These are phyloP conservation scores for Trichonephila clavipes DNA, from an alignment of 1,140 invertebrate genomes.

Conservation along the genomic window DNA sequence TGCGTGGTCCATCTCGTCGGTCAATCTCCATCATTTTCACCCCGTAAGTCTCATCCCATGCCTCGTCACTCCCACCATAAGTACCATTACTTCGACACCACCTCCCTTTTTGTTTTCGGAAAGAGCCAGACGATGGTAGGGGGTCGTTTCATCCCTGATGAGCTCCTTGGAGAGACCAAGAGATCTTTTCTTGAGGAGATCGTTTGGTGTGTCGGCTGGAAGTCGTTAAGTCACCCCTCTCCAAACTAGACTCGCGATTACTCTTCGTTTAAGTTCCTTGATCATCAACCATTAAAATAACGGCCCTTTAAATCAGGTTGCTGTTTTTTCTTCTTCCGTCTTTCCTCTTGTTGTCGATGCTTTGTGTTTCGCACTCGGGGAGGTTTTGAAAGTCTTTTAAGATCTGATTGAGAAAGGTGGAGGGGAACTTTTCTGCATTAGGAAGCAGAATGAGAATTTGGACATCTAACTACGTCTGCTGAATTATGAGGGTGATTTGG, in stretches of 20 bases:
- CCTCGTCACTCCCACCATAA: slow-evolving; percentile 11
- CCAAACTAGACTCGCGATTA: slow-evolving; percentile 28
- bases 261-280: slow-evolving; percentile 53
- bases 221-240: slow-evolving; percentile 41
- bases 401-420: slow-evolving; percentile 26
- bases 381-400: not conserved
- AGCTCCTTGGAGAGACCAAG: slow-evolving; percentile 28
- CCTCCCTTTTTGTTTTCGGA: slow-evolving; percentile 2
- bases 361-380: slow-evolving; percentile 4
- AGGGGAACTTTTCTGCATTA: slow-evolving; percentile 8
- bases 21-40: not conserved
- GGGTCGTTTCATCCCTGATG: slow-evolving; percentile 19
- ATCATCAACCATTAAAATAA: slow-evolving; percentile 64
- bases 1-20: not conserved
- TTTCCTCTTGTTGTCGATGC: not conserved
- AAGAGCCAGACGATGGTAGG: not conserved
- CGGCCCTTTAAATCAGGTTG: slow-evolving; percentile 50
- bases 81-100: not conserved
- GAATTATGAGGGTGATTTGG: too few relatives aligned
- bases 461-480: too few relatives aligned
- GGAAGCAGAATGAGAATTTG: not conserved
- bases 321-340: not conserved
- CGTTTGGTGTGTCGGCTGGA: slow-evolving; percentile 10
- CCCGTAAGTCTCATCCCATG: not conserved
- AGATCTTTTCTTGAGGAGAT: slow-evolving; percentile 40